Percentiles rank a stretch among this genome's conserved stretches.
phyloP scores from a whole-genome alignment of 2,888 invertebrate species.

The Spialia ferax region DNA sequence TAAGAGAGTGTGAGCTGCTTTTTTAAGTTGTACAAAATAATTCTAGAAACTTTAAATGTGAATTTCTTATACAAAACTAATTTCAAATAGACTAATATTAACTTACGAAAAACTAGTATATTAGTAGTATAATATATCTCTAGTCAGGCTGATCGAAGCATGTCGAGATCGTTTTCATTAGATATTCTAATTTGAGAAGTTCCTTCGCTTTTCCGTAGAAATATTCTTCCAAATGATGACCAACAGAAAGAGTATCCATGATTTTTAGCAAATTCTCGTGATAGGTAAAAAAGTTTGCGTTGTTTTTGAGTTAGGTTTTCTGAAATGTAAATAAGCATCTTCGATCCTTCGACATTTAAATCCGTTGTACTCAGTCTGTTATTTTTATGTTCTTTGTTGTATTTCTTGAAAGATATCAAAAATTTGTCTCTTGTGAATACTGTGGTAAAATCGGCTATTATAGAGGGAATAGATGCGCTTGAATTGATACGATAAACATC shows the following conservation, averaged over 20 bases:
- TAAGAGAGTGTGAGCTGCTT: too few species aligned
- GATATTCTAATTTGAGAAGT: background rate
- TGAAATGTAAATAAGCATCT: background rate
- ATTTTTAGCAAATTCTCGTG: background rate
- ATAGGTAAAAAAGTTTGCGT: background rate
- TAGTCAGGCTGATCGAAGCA: too few species aligned
- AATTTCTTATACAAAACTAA: too few species aligned
- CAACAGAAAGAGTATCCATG: background rate
- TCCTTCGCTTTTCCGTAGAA: background rate
- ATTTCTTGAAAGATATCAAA: background rate
- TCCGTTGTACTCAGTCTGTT: background rate
- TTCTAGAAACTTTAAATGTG: too few species aligned
- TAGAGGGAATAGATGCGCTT: background rate
- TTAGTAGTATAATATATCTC: too few species aligned
- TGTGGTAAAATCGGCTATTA: background rate
- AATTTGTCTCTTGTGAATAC: background rate
- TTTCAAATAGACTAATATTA: too few species aligned
- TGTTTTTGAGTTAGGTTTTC: background rate
- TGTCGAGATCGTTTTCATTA: too few species aligned
- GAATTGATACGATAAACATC: background rate
- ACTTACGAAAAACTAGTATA: too few species aligned
- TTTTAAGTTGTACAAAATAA: too few species aligned
- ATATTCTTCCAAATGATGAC: background rate
- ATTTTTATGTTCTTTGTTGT: background rate
- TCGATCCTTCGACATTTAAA: background rate